These are phyloP conservation scores for Mionectes olivaceus DNA, from an alignment of 2,797 vertebrate species.

Conservation along the genomic window DNA sequence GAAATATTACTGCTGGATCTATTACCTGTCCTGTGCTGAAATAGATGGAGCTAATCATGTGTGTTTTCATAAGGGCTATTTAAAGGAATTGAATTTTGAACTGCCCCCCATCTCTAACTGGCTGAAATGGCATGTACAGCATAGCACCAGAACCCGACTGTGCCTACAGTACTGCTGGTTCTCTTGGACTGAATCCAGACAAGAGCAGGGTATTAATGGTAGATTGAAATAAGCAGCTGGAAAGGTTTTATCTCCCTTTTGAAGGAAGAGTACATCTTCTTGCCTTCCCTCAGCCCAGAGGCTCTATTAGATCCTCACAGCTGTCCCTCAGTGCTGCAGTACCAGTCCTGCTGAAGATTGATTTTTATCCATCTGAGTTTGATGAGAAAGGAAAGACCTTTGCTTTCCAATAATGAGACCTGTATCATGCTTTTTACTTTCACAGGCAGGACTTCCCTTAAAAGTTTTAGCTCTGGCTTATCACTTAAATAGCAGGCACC, in stretches of 20 bases:
- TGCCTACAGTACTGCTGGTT: not conserved
- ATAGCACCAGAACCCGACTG: not conserved
- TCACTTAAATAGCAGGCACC: not conserved
- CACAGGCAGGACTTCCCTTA: not conserved
- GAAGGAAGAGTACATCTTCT: not conserved
- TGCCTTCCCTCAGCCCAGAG: not conserved
- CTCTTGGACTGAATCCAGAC: not conserved
- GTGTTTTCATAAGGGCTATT: not conserved
- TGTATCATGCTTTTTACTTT: not conserved
- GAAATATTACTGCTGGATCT: not conserved
- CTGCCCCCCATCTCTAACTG: not conserved
- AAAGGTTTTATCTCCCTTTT: conserved; percentile 30
- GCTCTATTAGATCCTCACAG: not conserved
- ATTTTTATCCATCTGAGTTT: conserved; percentile 17
- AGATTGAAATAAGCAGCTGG: conserved; percentile 8
- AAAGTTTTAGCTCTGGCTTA: conserved; percentile 18
- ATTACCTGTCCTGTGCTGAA: not conserved
- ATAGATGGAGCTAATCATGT: not conserved
- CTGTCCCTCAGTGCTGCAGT: not conserved
- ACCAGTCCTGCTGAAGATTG: not conserved
- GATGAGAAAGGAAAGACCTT: conserved; percentile 34
- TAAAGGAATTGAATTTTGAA: not conserved
- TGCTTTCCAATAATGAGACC: conserved; percentile 6
- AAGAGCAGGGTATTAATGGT: not conserved
- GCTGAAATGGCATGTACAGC: not conserved